Conservation (phyloP, 2,888 invertebrate species). For the Falcaria lacertinaria region DNA sequence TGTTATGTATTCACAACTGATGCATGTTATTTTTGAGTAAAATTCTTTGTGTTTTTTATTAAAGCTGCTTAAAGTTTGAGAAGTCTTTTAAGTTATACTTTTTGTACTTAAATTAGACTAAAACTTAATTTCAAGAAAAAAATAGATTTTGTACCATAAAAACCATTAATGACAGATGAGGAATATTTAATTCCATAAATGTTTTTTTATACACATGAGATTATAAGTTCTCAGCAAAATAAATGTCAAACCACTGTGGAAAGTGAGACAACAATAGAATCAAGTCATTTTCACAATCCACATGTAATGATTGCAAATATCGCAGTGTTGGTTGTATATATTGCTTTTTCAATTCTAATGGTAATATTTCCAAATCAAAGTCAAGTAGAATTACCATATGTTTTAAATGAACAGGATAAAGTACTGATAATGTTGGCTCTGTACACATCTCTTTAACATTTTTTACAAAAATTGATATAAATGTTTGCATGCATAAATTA, state of each 20-base stretch:
- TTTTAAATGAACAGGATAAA: conserved; percentile 46
- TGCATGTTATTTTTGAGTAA: conserved; percentile 6
- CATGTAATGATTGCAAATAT: conserved; percentile 35
- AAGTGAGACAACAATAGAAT: conserved; percentile 62
- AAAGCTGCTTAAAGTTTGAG: too few species aligned
- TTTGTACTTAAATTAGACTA: neutral
- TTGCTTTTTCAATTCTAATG: conserved; percentile 15
- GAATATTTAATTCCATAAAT: too few species aligned
- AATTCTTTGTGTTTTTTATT: neutral
- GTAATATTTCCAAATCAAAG: conserved; percentile 37
- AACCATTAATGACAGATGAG: too few species aligned
- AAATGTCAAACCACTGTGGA: conserved; percentile 61
- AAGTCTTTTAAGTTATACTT: neutral
- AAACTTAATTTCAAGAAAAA: too few species aligned
- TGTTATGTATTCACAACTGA: conserved; percentile 17
- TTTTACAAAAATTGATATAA: conserved; percentile 42
- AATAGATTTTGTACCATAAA: too few species aligned
- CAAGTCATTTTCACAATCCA: conserved; percentile 43
- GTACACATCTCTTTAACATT: conserved; percentile 32
- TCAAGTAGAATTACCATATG: conserved; percentile 48
- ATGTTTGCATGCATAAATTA: conserved; percentile 32
- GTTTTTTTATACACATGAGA: too few species aligned
- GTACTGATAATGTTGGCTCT: conserved; percentile 25
- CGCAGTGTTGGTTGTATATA: conserved; percentile 34
- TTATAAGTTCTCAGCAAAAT: conserved; percentile 20